Evolutionary conservation across 2,113 vertebrate species (phyloP).

Genomic region (Scophthalmus maximus): DNA sequence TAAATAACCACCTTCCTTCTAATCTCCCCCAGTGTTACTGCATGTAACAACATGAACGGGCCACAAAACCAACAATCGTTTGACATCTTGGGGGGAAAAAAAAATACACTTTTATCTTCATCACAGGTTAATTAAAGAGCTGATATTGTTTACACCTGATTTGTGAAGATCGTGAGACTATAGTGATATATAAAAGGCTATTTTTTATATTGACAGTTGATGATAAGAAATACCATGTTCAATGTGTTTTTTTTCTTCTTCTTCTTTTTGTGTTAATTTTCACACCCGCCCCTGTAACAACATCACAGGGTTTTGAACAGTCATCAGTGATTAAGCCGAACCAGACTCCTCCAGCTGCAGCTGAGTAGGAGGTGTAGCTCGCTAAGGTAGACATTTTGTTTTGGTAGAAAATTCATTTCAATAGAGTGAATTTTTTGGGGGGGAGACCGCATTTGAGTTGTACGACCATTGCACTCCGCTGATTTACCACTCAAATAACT

Average conservation of each 20-base stretch:
- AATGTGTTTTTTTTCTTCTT: slow-evolving; percentile 1
- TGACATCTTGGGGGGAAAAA: slow-evolving; percentile 9
- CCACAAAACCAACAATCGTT: neutral
- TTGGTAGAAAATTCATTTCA: slow-evolving; percentile 28
- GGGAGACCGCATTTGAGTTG: slow-evolving; percentile 16
- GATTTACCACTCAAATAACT: slow-evolving; percentile 3
- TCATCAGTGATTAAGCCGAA: slow-evolving; percentile 42
- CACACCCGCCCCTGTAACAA: slow-evolving; percentile 50
- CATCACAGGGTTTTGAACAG: slow-evolving; percentile 37
- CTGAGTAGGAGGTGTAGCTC: slow-evolving; percentile 57
- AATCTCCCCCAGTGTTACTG: neutral
- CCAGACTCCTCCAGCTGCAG: slow-evolving; percentile 56
- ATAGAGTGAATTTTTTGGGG: slow-evolving; percentile 11
- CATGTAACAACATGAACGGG: slow-evolving; percentile 5
- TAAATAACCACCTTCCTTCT: neutral
- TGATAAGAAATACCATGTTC: slow-evolving; percentile 18
- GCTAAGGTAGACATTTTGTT: slow-evolving; percentile 13
- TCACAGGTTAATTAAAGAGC: slow-evolving; percentile 25
- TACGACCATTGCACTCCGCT: neutral
- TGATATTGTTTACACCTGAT: slow-evolving; percentile 62
- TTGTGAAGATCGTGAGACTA: slow-evolving; percentile 38
- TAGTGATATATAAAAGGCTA: slow-evolving; percentile 40
- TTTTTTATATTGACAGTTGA: slow-evolving; percentile 50
- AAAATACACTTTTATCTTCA: slow-evolving; percentile 27
- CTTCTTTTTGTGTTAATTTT: slow-evolving; percentile 57